Percentiles rank a stretch among this genome's conserved stretches.
Evolutionary conservation across 2,888 invertebrate species (phyloP).

Genomic region (Lasioglossum marginatum): DNA sequence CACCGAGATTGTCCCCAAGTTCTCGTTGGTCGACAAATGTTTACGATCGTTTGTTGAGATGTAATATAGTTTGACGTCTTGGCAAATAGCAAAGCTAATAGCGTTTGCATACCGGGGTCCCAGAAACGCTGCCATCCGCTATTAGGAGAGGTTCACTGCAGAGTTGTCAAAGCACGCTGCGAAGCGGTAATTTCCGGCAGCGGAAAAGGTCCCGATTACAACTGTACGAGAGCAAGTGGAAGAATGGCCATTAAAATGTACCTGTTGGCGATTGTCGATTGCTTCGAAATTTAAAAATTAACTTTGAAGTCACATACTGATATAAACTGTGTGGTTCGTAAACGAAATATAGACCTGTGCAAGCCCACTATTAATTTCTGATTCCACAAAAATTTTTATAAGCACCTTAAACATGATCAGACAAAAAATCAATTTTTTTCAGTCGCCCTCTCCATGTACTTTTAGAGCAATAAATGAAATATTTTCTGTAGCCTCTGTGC

Average conservation of each 20-base stretch:
- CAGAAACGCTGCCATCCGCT: conserved; percentile 62
- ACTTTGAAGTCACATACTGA: no score
- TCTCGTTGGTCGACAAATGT: not conserved
- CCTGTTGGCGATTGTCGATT: not conserved
- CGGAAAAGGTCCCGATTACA: conserved; percentile 76
- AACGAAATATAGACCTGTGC: no score
- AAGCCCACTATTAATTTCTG: no score
- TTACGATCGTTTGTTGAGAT: not conserved
- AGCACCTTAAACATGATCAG: no score
- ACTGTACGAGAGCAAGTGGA: conserved; percentile 54
- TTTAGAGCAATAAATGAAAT: no score
- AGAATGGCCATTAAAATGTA: conserved; percentile 28
- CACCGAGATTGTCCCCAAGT: not conserved
- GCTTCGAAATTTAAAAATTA: not conserved
- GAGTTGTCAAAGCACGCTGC: conserved; percentile 78
- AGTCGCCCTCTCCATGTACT: no score
- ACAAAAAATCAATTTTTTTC: no score
- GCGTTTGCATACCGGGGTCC: not conserved
- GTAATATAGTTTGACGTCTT: not conserved
- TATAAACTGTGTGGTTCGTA: no score
- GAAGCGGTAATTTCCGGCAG: conserved; percentile 80
- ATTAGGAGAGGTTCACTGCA: conserved; percentile 77
- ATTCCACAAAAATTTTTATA: no score
- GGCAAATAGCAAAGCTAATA: not conserved
- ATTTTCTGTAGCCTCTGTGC: no score